Evolutionary conservation across 1,140 invertebrate genomes (phyloP).

Genomic region (Tetramorium simillimum): DNA sequence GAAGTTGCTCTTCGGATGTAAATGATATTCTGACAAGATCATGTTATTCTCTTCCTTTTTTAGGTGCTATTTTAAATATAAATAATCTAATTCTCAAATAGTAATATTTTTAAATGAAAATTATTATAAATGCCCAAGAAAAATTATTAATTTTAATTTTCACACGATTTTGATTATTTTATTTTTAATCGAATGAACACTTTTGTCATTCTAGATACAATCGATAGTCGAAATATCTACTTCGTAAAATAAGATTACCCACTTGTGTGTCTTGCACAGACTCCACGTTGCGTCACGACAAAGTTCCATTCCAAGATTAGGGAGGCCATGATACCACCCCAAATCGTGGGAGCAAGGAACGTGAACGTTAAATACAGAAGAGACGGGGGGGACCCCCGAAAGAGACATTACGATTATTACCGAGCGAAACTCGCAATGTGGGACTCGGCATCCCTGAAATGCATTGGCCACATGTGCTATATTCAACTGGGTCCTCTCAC

Average conservation of each 20-base stretch:
- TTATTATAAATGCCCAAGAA: background rate
- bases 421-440: slow-evolving; percentile 74
- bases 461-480: slow-evolving; percentile 79
- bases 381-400: slow-evolving; percentile 77
- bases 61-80: background rate
- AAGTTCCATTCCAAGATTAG: slow-evolving; percentile 80
- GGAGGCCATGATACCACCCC: slow-evolving; percentile 40
- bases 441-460: slow-evolving; percentile 76
- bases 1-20: background rate
- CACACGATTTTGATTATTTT: background rate
- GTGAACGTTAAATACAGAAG: slow-evolving; percentile 60
- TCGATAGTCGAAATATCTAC: slow-evolving; percentile 23
- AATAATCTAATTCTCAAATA: background rate
- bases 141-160: background rate
- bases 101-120: background rate
- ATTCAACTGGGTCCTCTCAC: slow-evolving; percentile 79
- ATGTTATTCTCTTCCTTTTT: background rate
- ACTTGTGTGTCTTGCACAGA: slow-evolving; percentile 69
- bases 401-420: slow-evolving; percentile 86
- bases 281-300: slow-evolving; percentile 72
- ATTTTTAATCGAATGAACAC: background rate
- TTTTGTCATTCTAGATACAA: background rate
- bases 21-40: background rate
- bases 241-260: background rate
- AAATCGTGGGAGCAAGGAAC: slow-evolving; percentile 59